Conservation (phyloP, 2,888 invertebrate species). For the Eulithis prunata region DNA sequence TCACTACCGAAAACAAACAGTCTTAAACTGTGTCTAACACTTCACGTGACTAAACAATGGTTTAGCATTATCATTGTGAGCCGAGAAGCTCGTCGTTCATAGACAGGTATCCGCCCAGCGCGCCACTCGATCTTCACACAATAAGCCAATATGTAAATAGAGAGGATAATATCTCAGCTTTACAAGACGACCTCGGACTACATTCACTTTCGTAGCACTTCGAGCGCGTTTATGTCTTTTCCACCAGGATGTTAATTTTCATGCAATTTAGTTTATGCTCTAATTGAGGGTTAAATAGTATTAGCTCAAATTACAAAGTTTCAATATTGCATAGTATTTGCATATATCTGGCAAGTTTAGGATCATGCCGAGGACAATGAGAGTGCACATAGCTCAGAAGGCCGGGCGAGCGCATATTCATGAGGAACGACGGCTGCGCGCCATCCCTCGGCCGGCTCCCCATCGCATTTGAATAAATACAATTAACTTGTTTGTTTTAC, state of each 20-base stretch:
- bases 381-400: constrained; percentile 70
- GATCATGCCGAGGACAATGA: constrained; percentile 55
- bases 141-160: constrained; percentile 57
- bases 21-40: constrained; percentile 57
- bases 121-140: constrained; percentile 48
- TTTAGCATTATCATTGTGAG: constrained; percentile 61
- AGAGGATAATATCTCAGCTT: constrained; percentile 47
- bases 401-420: constrained; percentile 70
- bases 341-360: constrained; percentile 45
- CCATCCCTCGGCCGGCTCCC: constrained; percentile 54
- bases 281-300: too few relatives aligned
- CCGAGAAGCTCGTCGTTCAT: constrained; percentile 47
- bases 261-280: constrained; percentile 6
- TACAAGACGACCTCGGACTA: constrained; percentile 38
- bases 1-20: constrained; percentile 71
- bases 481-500: constrained; percentile 84
- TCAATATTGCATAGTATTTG: constrained; percentile 42
- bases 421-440: constrained; percentile 74
- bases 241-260: constrained; percentile 16
- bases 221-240: constrained; percentile 33
- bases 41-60: constrained; percentile 66
- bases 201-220: constrained; percentile 31
- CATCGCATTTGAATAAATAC: constrained; percentile 82
- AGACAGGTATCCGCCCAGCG: constrained; percentile 63
- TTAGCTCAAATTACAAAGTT: constrained; percentile 20